phyloP scores from a whole-genome alignment of 2,888 invertebrate species.

The Tiphia femorata region DNA sequence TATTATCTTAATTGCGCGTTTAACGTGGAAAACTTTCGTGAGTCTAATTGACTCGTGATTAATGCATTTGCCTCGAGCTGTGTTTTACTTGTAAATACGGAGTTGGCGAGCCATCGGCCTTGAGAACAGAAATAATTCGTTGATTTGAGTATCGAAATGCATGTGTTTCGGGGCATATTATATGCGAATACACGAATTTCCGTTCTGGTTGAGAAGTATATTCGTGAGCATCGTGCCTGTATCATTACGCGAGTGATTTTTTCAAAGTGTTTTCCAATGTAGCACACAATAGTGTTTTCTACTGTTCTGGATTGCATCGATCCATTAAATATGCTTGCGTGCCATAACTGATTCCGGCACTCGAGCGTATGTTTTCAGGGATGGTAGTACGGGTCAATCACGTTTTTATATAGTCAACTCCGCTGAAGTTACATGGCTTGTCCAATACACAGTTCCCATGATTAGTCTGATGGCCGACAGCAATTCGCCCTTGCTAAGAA shows the following conservation, averaged over 20 bases:
- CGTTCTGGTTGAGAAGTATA: not conserved
- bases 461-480: conserved; percentile 28
- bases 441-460: conserved; percentile 17
- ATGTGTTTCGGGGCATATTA: too few relatives aligned
- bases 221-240: too few relatives aligned
- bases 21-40: too few relatives aligned
- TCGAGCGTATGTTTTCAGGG: conserved; percentile 45
- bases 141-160: too few relatives aligned
- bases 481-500: conserved; percentile 33
- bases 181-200: not conserved
- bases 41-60: too few relatives aligned
- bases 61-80: too few relatives aligned
- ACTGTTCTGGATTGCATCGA: conserved; percentile 36
- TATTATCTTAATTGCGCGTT: too few relatives aligned
- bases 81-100: too few relatives aligned
- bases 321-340: conserved; percentile 24
- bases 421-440: conserved; percentile 23
- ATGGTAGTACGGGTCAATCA: conserved; percentile 37
- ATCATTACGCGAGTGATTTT: too few relatives aligned
- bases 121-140: too few relatives aligned
- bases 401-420: conserved; percentile 28
- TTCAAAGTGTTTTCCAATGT: not conserved
- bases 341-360: conserved; percentile 18
- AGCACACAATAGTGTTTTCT: not conserved
- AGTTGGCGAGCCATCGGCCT: too few relatives aligned